These are phyloP conservation scores for Suncus etruscus DNA, from an alignment of 2,113 vertebrate genomes.

Conservation along the genomic window DNA sequence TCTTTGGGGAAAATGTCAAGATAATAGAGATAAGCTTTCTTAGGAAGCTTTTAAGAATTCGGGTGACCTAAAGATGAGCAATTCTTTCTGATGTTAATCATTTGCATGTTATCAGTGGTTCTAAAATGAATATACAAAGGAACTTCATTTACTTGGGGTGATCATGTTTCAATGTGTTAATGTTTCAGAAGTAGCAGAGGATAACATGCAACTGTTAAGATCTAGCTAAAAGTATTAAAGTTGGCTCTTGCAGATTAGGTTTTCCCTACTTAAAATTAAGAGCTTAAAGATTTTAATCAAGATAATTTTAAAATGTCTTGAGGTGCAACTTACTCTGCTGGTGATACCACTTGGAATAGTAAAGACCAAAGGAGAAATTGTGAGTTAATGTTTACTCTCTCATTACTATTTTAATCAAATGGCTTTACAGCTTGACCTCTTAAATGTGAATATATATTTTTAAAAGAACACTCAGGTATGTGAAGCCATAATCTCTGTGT, in stretches of 20 bases:
- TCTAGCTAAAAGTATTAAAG: slow-evolving; percentile 67
- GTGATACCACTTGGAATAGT: slow-evolving; percentile 82
- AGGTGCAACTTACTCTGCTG: slow-evolving; percentile 81
- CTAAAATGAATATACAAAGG: slow-evolving; percentile 62
- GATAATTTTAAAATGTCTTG: slow-evolving; percentile 87
- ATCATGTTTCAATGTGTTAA: slow-evolving; percentile 49
- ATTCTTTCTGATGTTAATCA: slow-evolving; percentile 49
- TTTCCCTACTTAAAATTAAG: slow-evolving; percentile 80
- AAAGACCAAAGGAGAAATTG: slow-evolving; percentile 87
- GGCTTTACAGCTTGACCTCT: slow-evolving; percentile 85
- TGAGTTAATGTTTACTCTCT: slow-evolving; percentile 90
- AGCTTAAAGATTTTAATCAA: slow-evolving; percentile 88
- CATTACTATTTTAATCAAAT: slow-evolving; percentile 84
- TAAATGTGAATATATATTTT: slow-evolving; percentile 71
- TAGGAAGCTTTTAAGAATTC: not conserved
- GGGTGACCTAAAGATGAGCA: slow-evolving; percentile 21
- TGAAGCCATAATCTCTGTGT: slow-evolving; percentile 57
- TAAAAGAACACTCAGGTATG: slow-evolving; percentile 65
- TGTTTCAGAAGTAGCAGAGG: slow-evolving; percentile 63
- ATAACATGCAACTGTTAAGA: slow-evolving; percentile 70
- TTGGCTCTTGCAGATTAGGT: slow-evolving; percentile 80
- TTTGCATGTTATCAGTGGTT: slow-evolving; percentile 34
- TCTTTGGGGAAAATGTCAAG: slow-evolving; percentile 20
- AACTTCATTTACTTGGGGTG: not conserved
- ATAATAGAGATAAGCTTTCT: slow-evolving; percentile 33